Base-by-base conservation (phyloP, 2,113 vertebrate species). In the Suncus etruscus region DNA sequence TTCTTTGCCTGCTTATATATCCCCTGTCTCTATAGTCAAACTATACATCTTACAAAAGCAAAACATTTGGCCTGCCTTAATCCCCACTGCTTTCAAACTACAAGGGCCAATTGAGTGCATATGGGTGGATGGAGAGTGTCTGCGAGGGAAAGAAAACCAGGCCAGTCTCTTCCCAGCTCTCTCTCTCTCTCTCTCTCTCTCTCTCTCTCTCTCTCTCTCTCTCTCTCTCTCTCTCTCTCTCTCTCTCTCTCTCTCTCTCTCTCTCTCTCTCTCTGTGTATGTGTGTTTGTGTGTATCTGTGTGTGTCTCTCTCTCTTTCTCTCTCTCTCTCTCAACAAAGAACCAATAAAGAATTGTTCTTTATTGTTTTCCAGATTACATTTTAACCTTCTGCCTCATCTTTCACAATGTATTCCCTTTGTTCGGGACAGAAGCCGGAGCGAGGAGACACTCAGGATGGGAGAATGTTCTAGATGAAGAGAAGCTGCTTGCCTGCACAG, bases 1-100 rank as follows among this genome's bases (percentile, higher is more conserved):
- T 54, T 65, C 61, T 91, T 22, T 45, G 45, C 12, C 83, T 12
- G 11, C 22, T 27, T 45, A 8, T 72, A n/a, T 24, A 54, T 31
- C 72, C 78, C 48, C n/a, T 86, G 50, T 69, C 84, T 94, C 47
- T 15, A 69, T 18, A 39, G 63, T 66, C 58, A n/a, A 82, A 74
- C 48, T n/a, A 3, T 27, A 78, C 86, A 50, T 50, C 29, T 31
- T 39, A 32, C 0, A 0, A 45, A 32, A 47, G 32, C 79, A 58
- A 25, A 54, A n/a, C 27, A 6, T 32, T 45, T 8, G 31, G 22
- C 66, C 51, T n/a, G 29, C 39, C 15, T 27, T 51, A 2, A 22
- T 73, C 16, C 18, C 32, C 1, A 2, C 65, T n/a, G 27, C 9
- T 11, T 29, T 70, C 12, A 45, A 29, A 50, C 18, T 14, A 6